A percentile compares a stretch with the other conserved stretches of the same genome.
These are phyloP conservation scores for Urocolius indicus DNA, from an alignment of 2,113 vertebrate genomes.

Conservation along the genomic window DNA sequence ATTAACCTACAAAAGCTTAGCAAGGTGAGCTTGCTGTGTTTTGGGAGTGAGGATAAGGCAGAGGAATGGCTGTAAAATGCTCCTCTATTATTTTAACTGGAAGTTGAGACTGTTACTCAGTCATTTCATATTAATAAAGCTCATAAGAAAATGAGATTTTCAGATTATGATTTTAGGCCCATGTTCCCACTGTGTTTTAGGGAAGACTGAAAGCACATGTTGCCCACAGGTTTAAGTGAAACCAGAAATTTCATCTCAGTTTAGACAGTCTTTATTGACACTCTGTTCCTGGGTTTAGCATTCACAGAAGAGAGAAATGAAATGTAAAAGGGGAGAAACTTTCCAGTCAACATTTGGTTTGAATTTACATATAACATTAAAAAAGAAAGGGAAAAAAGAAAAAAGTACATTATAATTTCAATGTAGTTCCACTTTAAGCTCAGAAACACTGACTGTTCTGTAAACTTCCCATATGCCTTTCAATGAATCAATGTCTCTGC, in stretches of 20 bases:
- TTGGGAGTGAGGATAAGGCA: background rate
- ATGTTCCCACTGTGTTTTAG: slow-evolving; percentile 26
- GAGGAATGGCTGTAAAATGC: background rate
- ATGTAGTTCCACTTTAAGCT: background rate
- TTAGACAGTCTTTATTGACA: slow-evolving; percentile 32
- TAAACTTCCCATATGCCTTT: background rate
- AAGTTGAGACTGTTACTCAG: background rate
- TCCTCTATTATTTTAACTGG: background rate
- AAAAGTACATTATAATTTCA: background rate
- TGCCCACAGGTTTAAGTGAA: slow-evolving; percentile 52
- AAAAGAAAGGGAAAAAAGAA: background rate
- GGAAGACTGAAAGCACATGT: slow-evolving; percentile 60
- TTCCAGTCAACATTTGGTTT: slow-evolving; percentile 64
- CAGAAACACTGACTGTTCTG: background rate
- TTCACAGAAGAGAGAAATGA: slow-evolving; percentile 27
- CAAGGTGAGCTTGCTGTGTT: background rate
- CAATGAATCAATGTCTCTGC: background rate
- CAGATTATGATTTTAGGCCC: slow-evolving; percentile 47
- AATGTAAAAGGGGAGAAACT: slow-evolving; percentile 37
- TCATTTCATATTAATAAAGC: slow-evolving; percentile 55
- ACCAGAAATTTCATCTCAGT: slow-evolving; percentile 67
- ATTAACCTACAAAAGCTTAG: slow-evolving; percentile 14
- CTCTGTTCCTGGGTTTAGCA: slow-evolving; percentile 27
- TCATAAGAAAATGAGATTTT: slow-evolving; percentile 70
- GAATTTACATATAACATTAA: slow-evolving; percentile 39